phyloP scores from a whole-genome alignment of 2,888 invertebrate species.

The Heliconius aoede region DNA sequence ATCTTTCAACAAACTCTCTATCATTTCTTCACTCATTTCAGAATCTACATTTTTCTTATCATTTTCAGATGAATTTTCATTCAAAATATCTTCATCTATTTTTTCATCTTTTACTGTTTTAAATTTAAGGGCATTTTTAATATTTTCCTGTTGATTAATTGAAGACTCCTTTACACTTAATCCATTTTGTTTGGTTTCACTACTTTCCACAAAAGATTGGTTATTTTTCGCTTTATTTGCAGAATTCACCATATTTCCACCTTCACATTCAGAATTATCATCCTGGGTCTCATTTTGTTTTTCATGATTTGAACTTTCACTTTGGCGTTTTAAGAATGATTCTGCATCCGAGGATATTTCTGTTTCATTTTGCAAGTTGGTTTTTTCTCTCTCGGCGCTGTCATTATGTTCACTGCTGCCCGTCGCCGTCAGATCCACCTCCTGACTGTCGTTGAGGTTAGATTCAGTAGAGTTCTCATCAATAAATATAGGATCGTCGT shows the following conservation, averaged over 20 bases:
- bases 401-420: slow-evolving; percentile 79
- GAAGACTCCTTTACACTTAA: slow-evolving; percentile 22
- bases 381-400: slow-evolving; percentile 64
- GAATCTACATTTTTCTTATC: slow-evolving; percentile 59
- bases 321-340: slow-evolving; percentile 20
- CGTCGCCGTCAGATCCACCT: slow-evolving; percentile 70
- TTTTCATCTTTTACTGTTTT: slow-evolving; percentile 32
- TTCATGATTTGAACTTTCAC: slow-evolving; percentile 10
- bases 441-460: slow-evolving; percentile 62
- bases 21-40: slow-evolving; percentile 71
- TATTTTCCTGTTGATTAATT: slow-evolving; percentile 25
- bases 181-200: slow-evolving; percentile 32
- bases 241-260: background rate
- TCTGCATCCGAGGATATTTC: slow-evolving; percentile 26
- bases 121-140: slow-evolving; percentile 26
- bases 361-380: slow-evolving; percentile 19
- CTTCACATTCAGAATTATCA: slow-evolving; percentile 5
- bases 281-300: slow-evolving; percentile 18
- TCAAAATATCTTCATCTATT: slow-evolving; percentile 41
- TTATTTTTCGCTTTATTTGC: slow-evolving; percentile 22
- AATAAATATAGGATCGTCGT: slow-evolving; percentile 80
- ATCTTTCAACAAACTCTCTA: slow-evolving; percentile 67
- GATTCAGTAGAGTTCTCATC: slow-evolving; percentile 80
- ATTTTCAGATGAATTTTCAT: slow-evolving; percentile 39
- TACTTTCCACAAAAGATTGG: slow-evolving; percentile 25